phyloP scores from a whole-genome alignment of 2,888 invertebrate genomes.

The Melieria omissa region DNA sequence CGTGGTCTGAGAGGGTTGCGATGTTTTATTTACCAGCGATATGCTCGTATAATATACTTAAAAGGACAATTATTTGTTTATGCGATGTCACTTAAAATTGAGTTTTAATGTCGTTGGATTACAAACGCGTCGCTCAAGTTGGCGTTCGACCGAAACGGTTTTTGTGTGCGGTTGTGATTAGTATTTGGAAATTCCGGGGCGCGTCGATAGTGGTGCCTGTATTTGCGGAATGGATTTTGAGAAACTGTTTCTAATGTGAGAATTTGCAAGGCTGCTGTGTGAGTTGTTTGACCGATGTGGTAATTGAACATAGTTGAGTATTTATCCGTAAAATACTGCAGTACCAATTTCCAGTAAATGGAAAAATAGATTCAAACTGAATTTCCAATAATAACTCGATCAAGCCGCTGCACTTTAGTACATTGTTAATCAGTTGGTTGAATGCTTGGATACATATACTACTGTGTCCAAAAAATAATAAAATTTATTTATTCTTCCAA shows the following conservation, averaged over 20 bases:
- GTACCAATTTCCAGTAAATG: too few relatives aligned
- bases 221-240: conserved; percentile 47
- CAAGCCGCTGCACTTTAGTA: too few relatives aligned
- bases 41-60: conserved; percentile 41
- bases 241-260: conserved; percentile 14
- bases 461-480: too few relatives aligned
- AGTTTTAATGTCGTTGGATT: conserved; percentile 62
- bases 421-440: too few relatives aligned
- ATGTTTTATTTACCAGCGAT: conserved; percentile 9
- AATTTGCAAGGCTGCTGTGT: too few relatives aligned
- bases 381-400: too few relatives aligned
- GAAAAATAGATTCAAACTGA: too few relatives aligned
- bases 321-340: too few relatives aligned
- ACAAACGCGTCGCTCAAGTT: conserved; percentile 29
- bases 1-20: conserved; percentile 9
- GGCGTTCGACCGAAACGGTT: conserved; percentile 44
- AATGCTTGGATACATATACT: too few relatives aligned
- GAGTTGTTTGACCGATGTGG: too few relatives aligned
- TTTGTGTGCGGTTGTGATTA: conserved; percentile 51
- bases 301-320: too few relatives aligned
- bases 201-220: conserved; percentile 56
- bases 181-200: conserved; percentile 18
- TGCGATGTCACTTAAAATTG: conserved; percentile 65
- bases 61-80: conserved; percentile 66
- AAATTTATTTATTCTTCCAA: too few relatives aligned